A percentile compares a stretch with the other conserved stretches of the same genome.
These are phyloP conservation scores for Plusia festucae DNA, from an alignment of 2,888 invertebrate species.

Conservation along the genomic window DNA sequence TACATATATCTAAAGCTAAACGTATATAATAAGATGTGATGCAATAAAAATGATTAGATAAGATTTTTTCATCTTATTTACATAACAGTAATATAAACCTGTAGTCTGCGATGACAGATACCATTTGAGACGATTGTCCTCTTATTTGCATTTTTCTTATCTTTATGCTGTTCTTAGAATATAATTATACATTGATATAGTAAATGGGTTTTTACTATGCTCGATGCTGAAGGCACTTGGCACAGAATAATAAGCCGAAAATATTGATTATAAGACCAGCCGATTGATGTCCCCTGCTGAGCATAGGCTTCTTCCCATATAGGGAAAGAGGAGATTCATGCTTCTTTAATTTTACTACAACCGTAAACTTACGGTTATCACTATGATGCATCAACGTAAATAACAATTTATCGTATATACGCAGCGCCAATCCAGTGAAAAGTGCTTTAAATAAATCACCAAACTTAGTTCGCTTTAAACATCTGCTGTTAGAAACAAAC, in stretches of 20 bases:
- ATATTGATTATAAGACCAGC: no score
- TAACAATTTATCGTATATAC: not conserved
- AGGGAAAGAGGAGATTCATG: no score
- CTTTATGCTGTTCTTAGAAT: not conserved
- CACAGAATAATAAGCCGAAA: no score
- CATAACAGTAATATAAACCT: not conserved
- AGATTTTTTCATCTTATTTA: not conserved
- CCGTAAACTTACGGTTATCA: no score
- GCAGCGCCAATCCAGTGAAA: not conserved
- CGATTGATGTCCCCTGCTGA: no score
- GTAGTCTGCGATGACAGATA: constrained; percentile 4
- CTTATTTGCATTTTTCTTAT: not conserved
- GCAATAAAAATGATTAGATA: constrained; percentile 3
- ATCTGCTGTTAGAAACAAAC: constrained; percentile 36
- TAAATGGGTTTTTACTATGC: no score
- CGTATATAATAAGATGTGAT: not conserved
- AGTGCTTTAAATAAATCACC: constrained; percentile 17
- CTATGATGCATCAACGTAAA: not conserved
- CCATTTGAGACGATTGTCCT: not conserved
- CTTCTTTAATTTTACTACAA: no score
- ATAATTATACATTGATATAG: not conserved
- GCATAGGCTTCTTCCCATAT: no score
- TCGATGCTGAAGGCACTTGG: no score
- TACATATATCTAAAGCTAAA: not conserved
- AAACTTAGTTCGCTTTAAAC: constrained; percentile 26